phyloP scores from a whole-genome alignment of 2,888 invertebrate genomes.

The Apamea anceps region DNA sequence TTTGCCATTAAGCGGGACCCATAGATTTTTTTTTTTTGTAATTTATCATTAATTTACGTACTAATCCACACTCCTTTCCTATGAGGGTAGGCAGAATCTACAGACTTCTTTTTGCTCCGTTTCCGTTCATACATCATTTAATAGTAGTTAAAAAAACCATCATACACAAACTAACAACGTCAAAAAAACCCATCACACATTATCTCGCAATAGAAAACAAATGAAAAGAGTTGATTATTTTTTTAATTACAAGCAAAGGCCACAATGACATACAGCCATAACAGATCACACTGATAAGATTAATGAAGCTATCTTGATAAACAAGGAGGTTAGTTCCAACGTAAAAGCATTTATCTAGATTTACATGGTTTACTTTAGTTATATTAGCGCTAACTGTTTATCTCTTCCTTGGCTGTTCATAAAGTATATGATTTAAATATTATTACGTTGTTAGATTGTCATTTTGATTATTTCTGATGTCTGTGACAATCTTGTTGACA shows the following conservation, averaged over 20 bases:
- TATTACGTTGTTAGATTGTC: conserved; percentile 6
- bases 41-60: too few relatives aligned
- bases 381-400: conserved; percentile 37
- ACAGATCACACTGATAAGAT: conserved; percentile 41
- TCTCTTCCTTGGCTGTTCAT: conserved; percentile 41
- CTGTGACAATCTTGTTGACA: conserved; percentile 13
- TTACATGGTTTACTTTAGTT: conserved; percentile 40
- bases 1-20: too few relatives aligned
- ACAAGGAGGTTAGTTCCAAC: conserved; percentile 56
- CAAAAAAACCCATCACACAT: background rate
- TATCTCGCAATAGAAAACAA: conserved; percentile 21
- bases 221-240: conserved; percentile 6
- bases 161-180: too few relatives aligned
- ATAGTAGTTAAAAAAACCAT: background rate
- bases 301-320: conserved; percentile 54
- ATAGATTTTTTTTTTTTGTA: too few relatives aligned
- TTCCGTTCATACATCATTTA: background rate
- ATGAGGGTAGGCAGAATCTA: too few relatives aligned
- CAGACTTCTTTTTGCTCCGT: too few relatives aligned
- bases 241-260: conserved; percentile 28
- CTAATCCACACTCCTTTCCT: too few relatives aligned
- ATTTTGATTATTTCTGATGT: conserved; percentile 25
- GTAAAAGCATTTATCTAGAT: conserved; percentile 50
- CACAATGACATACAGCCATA: conserved; percentile 23
- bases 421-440: conserved; percentile 28